These are phyloP conservation scores for Amphiprion percula DNA, from an alignment of 2,113 vertebrate genomes.

Conservation along the genomic window DNA sequence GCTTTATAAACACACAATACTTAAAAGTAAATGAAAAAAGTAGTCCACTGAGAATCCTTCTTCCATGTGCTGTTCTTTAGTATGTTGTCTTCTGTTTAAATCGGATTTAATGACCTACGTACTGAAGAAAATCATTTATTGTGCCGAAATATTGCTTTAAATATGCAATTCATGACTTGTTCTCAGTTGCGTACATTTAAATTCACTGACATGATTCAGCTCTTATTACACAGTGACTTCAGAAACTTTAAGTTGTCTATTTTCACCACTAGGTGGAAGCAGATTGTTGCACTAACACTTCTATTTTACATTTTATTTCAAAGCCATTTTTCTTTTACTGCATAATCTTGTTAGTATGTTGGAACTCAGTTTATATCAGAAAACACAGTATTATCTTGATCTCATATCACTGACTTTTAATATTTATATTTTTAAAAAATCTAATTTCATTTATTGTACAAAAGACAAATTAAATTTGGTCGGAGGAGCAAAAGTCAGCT, in stretches of 20 bases:
- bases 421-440: too few relatives aligned
- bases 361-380: neutral
- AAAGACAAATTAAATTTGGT: neutral
- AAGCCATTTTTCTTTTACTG: neutral
- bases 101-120: neutral
- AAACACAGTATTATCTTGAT: neutral
- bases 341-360: neutral
- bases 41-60: neutral
- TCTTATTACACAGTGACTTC: neutral
- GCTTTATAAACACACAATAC: too few relatives aligned
- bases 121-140: neutral
- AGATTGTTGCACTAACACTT: neutral
- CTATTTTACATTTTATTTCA: neutral
- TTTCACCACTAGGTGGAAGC: conserved; percentile 52
- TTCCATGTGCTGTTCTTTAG: neutral
- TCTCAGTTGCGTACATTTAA: neutral
- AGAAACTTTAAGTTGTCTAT: neutral
- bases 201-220: neutral
- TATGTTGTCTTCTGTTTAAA: neutral
- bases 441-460: neutral
- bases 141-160: neutral
- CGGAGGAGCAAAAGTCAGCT: neutral
- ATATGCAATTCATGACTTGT: neutral
- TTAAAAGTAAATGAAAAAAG: too few relatives aligned
- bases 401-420: neutral